phyloP scores from a whole-genome alignment of 2,888 invertebrate genomes.

The Pasiphila rectangulata region DNA sequence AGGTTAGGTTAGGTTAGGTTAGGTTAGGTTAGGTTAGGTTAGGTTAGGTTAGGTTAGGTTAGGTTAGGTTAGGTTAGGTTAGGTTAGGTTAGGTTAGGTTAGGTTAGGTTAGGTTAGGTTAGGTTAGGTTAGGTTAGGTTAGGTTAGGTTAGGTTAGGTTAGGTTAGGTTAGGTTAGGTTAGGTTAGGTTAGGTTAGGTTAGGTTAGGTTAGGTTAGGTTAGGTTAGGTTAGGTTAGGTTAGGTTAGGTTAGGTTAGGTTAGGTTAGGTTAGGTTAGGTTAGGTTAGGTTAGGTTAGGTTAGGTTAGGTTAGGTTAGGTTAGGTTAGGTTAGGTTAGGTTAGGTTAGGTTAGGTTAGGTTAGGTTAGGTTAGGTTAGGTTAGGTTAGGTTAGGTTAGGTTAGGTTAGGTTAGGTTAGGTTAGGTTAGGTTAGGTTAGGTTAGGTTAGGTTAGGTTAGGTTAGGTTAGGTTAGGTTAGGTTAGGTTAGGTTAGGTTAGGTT shows the following conservation, averaged over 20 bases:
- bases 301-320: conserved; percentile 14
- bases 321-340: conserved; percentile 14
- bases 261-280: conserved; percentile 28
- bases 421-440: conserved; percentile 24
- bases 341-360: conserved; percentile 27
- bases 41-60: too few species aligned
- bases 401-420: conserved; percentile 38
- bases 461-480: conserved; percentile 17
- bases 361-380: conserved; percentile 19
- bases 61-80: conserved; percentile 32
- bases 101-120: conserved; percentile 30
- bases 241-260: conserved; percentile 26
- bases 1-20: conserved; percentile 32
- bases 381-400: conserved; percentile 33
- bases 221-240: conserved; percentile 29
- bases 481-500: conserved; percentile 14
- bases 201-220: conserved; percentile 24
- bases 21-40: conserved; percentile 35
- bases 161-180: conserved; percentile 23
- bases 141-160: conserved; percentile 27
- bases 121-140: conserved; percentile 35
- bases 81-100: conserved; percentile 31
- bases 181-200: conserved; percentile 30
- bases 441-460: conserved; percentile 16
- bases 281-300: conserved; percentile 22